Base-by-base conservation (phyloP, 2,113 vertebrate genomes). In the Paratilapia polleni region DNA sequence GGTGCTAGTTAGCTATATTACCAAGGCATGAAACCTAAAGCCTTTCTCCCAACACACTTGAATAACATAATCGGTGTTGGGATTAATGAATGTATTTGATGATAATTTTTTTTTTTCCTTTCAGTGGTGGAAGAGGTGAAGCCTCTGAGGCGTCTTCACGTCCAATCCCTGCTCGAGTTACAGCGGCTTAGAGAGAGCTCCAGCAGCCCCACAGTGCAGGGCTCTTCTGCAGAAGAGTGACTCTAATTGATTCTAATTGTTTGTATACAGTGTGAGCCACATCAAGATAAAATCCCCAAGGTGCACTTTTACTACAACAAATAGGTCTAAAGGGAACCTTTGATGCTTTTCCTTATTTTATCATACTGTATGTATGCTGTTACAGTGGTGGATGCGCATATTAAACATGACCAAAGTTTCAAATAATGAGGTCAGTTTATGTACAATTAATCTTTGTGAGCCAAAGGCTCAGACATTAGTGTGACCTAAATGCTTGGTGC, bases 91-190 rank as follows among this genome's bases (percentile, higher is more conserved):
- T 4, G 10, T 36, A 41, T 4, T 1, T 74, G 4, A 73, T 10
- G 2, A 5, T 49, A 14, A 9, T 22, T 26, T 4, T 8, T 36
- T 22, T 34, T 4, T 57, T 34, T 83, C 41, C n/a, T 85, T 75
- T 12, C 89, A 97, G 96, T 96, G 58, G 78, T 94, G 6, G 94
- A 96, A 74, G 96, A 96, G 66, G 89, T 96, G 78, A 95, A 95
- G 41, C 79, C 91, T 57, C 88, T 97, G 78, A 91, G 95, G 73
- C 88, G 87, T 10, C 92, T 96, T 1, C 96, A 97, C 3, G 89
- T 95, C 14, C 92, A 93, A 22, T 93, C 94, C 20, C 93, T 96
- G 24, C 85, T 94, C 81, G 94, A 96, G 77, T 26, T 95, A 4
- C 95, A 94, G 84, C 88, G 57, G 24, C 89, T 73, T 31, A 75